These are phyloP conservation scores for Phenganax marumi DNA, from an alignment of 92 coral and sea anemone genomes.

Conservation along the genomic window DNA sequence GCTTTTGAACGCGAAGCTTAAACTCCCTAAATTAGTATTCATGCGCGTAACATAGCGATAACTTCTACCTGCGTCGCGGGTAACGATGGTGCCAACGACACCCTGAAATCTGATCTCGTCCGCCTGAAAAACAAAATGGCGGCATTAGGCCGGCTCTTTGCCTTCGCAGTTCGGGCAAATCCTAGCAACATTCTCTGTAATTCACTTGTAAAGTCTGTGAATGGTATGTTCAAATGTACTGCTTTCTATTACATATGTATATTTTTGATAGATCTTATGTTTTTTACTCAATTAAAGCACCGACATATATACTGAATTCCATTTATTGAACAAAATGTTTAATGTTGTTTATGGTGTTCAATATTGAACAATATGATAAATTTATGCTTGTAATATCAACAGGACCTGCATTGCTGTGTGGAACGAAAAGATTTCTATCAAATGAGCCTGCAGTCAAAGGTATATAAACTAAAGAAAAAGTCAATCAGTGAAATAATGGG, in stretches of 20 bases:
- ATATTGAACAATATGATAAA: neutral
- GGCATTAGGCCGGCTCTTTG: slow-evolving; percentile 23
- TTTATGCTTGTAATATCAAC: neutral
- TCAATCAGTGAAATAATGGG: no score
- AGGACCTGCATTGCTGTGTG: slow-evolving; percentile 16
- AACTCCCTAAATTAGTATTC: no score
- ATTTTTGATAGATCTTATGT: no score
- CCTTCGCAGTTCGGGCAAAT: slow-evolving; percentile 3
- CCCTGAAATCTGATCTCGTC: neutral
- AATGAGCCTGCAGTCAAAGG: slow-evolving; percentile 39
- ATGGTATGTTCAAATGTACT: neutral
- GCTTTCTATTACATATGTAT: neutral
- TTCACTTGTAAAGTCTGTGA: neutral
- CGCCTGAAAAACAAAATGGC: slow-evolving; percentile 13
- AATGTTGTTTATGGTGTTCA: neutral
- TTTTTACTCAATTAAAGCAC: no score
- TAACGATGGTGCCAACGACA: neutral
- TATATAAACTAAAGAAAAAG: neutral
- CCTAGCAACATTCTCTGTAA: slow-evolving; percentile 13
- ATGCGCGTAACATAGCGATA: no score
- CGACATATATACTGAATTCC: neutral
- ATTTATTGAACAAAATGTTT: neutral
- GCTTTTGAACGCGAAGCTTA: no score
- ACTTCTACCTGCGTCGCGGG: neutral
- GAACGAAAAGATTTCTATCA: slow-evolving; percentile 9